These are phyloP conservation scores for Chromobotia macracanthus DNA, from an alignment of 2,797 vertebrate genomes.

Conservation along the genomic window DNA sequence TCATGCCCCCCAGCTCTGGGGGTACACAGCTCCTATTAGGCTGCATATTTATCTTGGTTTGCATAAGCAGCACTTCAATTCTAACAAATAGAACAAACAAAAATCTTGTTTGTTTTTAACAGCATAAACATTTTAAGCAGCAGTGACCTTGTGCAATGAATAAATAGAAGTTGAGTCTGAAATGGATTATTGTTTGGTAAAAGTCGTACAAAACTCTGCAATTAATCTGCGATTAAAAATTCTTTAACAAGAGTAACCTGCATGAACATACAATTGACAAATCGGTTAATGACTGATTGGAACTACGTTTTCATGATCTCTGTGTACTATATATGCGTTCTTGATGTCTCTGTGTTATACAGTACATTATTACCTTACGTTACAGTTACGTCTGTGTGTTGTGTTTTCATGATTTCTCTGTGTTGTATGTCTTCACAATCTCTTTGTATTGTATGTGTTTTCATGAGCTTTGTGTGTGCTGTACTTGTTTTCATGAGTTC, in stretches of 20 bases:
- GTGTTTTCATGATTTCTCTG: no score
- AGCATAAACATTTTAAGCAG: constrained; percentile 24
- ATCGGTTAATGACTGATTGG: no score
- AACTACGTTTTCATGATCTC: no score
- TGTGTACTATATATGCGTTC: not conserved
- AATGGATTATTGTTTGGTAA: constrained; percentile 5
- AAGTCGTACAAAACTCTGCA: not conserved
- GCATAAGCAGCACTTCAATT: not conserved
- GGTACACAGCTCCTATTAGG: not conserved
- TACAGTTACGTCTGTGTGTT: no score
- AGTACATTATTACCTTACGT: no score
- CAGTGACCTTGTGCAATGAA: not conserved
- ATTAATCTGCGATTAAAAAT: not conserved
- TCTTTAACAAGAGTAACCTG: not conserved
- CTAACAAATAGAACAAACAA: constrained; percentile 6
- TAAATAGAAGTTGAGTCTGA: not conserved
- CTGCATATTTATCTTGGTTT: constrained; percentile 29
- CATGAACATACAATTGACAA: no score
- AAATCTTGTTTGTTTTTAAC: not conserved
- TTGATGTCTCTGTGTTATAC: not conserved
- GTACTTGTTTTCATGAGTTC: no score
- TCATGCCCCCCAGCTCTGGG: constrained; percentile 25
- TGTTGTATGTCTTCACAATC: no score
- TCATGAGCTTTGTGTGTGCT: no score
- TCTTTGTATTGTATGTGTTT: no score